Conservation (phyloP, 2,113 vertebrate genomes). For the Malaclemys terrapin region DNA sequence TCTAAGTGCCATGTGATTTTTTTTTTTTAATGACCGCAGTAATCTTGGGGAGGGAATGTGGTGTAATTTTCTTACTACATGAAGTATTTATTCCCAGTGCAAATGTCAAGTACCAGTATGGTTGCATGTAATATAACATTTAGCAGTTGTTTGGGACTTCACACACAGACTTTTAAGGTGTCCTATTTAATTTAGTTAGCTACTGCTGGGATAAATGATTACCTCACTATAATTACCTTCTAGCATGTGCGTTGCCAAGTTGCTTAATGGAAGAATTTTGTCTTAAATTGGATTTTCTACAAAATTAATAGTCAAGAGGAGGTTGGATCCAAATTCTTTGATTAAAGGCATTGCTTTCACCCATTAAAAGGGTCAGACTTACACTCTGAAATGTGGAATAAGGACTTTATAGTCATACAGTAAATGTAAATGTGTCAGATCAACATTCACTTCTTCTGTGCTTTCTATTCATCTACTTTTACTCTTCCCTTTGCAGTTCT, state of each 20-base stretch:
- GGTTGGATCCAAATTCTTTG: constrained; percentile 19
- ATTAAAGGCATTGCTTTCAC: not conserved
- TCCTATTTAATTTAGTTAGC: constrained; percentile 6
- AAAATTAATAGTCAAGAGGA: not conserved
- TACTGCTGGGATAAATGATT: constrained; percentile 29
- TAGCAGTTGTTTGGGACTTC: not conserved
- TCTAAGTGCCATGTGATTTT: not conserved
- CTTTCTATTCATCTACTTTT: not conserved
- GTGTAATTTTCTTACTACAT: not conserved
- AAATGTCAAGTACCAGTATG: not conserved
- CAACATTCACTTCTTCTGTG: not conserved
- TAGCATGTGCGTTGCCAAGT: constrained; percentile 33
- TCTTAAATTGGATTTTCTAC: not conserved
- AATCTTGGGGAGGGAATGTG: not conserved
- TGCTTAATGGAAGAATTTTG: constrained; percentile 32
- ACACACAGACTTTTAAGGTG: not conserved
- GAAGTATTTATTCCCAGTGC: not conserved
- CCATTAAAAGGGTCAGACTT: not conserved
- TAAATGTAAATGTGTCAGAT: not conserved
- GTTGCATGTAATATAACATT: not conserved
- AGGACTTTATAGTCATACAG: accelerated
- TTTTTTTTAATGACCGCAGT: not conserved
- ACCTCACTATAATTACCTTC: constrained; percentile 27
- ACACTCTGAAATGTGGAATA: not conserved
- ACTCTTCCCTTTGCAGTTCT: not conserved